Percentiles rank a stretch among this genome's conserved stretches.
These are phyloP conservation scores for Drosophila rufa DNA, from an alignment of 1,140 invertebrate species.

Conservation along the genomic window DNA sequence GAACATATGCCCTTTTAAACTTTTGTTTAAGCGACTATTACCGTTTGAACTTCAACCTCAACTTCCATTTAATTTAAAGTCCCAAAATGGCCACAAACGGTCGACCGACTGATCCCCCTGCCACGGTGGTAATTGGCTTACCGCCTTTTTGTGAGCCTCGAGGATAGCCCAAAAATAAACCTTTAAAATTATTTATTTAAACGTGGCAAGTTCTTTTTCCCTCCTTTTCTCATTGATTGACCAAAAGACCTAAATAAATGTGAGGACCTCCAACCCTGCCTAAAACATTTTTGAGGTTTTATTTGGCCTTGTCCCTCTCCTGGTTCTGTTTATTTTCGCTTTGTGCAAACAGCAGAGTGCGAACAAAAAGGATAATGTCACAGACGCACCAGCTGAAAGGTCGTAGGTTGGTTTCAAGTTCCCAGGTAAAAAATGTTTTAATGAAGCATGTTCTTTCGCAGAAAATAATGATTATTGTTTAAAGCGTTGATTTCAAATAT, in stretches of 20 bases:
- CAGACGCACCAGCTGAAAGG: constrained; percentile 45
- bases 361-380: constrained; percentile 65
- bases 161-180: constrained; percentile 23
- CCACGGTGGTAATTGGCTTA: constrained; percentile 31
- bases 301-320: constrained; percentile 10
- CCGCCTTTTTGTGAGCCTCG: constrained; percentile 25
- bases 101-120: not conserved
- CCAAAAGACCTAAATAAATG: constrained; percentile 60
- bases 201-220: constrained; percentile 33
- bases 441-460: not conserved
- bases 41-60: not conserved
- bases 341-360: constrained; percentile 51
- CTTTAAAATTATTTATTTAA: constrained; percentile 52
- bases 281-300: constrained; percentile 31
- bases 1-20: not conserved
- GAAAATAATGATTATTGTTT: too few species aligned
- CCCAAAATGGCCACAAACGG: constrained; percentile 15
- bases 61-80: constrained; percentile 14
- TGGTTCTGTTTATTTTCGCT: constrained; percentile 21
- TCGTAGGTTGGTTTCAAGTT: constrained; percentile 29
- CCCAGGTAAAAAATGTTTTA: constrained; percentile 10
- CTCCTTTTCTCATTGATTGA: constrained; percentile 19
- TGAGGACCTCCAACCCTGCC: not conserved
- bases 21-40: not conserved
- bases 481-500: too few species aligned